A percentile compares a stretch with the other conserved stretches of the same genome.
Evolutionary conservation across 2,113 vertebrate species (phyloP).

Genomic region (Leptosomus discolor): DNA sequence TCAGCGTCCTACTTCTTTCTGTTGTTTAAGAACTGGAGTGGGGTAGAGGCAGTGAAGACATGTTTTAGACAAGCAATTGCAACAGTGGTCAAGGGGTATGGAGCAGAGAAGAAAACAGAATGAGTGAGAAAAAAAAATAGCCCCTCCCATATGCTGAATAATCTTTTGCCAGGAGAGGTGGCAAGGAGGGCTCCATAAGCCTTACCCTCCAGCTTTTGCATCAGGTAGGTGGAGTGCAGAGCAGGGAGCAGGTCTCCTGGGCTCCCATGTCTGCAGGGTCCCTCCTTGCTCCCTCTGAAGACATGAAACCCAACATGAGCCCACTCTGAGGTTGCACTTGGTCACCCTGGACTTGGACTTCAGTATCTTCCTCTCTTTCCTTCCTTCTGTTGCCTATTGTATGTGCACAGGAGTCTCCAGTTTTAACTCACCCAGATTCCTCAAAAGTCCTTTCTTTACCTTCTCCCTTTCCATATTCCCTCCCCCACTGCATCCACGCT

Average conservation of each 20-base stretch:
- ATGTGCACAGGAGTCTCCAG: background rate
- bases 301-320: background rate
- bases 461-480: background rate
- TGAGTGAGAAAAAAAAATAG: background rate
- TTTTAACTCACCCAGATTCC: background rate
- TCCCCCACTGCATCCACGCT: background rate
- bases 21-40: background rate
- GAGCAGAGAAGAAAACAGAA: background rate
- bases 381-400: background rate
- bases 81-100: background rate
- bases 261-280: background rate
- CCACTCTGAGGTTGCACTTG: background rate
- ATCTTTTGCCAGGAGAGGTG: background rate
- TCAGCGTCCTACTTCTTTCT: background rate
- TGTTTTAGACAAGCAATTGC: background rate
- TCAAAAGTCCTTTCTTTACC: background rate
- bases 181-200: background rate
- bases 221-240: background rate
- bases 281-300: background rate
- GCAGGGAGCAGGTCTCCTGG: background rate
- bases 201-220: background rate
- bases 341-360: background rate
- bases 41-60: background rate
- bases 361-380: background rate
- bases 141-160: background rate